phyloP scores from a whole-genome alignment of 2,797 vertebrate genomes.

The Nyctalus aviator region DNA sequence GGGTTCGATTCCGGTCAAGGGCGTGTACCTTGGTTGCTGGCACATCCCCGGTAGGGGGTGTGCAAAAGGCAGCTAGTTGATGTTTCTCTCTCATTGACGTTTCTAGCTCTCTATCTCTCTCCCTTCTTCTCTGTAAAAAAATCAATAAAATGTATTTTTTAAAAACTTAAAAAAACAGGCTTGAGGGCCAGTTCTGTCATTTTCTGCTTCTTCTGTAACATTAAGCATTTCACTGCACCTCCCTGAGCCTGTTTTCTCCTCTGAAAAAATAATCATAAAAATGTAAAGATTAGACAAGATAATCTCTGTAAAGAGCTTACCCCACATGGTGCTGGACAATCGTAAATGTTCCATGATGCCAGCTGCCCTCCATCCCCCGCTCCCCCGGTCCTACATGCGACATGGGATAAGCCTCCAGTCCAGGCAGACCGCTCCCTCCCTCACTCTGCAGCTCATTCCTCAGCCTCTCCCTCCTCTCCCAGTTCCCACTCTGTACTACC shows the following conservation, averaged over 20 bases:
- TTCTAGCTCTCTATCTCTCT: too few species aligned
- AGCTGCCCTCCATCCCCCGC: background rate
- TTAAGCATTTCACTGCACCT: background rate
- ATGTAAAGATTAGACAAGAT: background rate
- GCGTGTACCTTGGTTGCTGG: too few species aligned
- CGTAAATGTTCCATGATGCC: background rate
- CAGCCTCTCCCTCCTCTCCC: background rate
- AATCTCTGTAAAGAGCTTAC: background rate
- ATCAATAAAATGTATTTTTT: too few species aligned
- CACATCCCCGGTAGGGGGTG: too few species aligned
- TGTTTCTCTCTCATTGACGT: too few species aligned
- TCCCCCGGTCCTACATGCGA: accelerated
- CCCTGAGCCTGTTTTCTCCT: background rate
- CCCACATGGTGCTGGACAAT: too few species aligned
- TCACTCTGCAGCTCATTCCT: background rate
- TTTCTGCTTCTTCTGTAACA: background rate
- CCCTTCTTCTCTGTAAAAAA: too few species aligned
- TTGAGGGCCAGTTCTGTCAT: background rate
- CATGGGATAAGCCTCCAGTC: accelerated
- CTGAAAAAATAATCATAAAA: background rate
- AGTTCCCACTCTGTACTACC: background rate
- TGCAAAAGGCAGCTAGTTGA: too few species aligned
- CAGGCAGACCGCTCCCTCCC: background rate
- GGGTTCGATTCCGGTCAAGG: too few species aligned
- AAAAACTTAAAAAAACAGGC: background rate